Base-by-base conservation (phyloP, 2,113 vertebrate genomes). In the Galeopterus variegatus region DNA sequence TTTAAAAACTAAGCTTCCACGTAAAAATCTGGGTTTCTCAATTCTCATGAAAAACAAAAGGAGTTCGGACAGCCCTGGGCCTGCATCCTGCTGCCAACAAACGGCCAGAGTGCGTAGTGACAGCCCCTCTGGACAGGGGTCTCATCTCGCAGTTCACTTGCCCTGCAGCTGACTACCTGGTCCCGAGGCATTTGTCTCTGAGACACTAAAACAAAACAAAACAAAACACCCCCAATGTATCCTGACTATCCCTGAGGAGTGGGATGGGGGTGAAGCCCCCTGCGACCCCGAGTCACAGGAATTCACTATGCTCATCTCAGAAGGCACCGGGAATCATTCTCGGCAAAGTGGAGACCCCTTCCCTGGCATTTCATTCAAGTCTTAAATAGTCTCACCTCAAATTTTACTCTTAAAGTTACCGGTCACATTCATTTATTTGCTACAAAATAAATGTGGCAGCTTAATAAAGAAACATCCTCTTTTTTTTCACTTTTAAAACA, bases 41-140 rank as follows among this genome's bases (percentile, higher is more conserved):
- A 17, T 36, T 76, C 36, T 60, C 60, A 14, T 24, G 14, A 50
- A 65, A 82, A 56, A 41, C 41, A 41, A 1, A 45, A 8, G 13
- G 62, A 0, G 8, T 19, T 19, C 56, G 0, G 0, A n/a, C 8
- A 33, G 41, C 72, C 26, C 33, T 0, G 54, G 62, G 21, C 56
- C n/a, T 36, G 58, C 62, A 54, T 8, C 24, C 72, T 17, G 6
- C 28, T 0, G 33, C 52, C 2, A 48, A 17, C 31, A 5, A 1
- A 7, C 3, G n/a, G 19, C 4, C 2, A 28, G 21, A 21, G 41
- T 14, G 62, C n/a, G 28, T 4, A 8, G 36, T 36, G 64, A 8
- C 0, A 1, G 26, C 17, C 73, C 23, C n/a, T 69, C 10, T 0
- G 5, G 15, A 76, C 6, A 1, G 2, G 18, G 69, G 28, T 19